Conservation (phyloP, 1,140 invertebrate species). For the Bilobella aurantiaca region DNA sequence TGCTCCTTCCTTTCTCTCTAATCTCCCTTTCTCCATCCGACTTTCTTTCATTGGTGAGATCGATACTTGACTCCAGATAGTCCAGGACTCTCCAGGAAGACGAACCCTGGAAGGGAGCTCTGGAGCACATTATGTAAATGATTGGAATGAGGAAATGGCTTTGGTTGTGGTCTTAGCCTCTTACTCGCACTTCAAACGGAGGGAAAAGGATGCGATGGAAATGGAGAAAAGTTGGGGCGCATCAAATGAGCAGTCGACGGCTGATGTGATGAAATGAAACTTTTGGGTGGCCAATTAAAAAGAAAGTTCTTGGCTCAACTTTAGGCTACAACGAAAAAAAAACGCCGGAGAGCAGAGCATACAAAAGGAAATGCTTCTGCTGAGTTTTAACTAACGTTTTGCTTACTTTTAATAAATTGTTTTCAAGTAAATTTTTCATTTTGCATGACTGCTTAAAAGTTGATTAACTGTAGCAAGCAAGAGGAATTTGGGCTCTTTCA, state of each 20-base stretch:
- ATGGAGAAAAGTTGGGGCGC: background rate
- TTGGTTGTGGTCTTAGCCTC: conserved; percentile 11
- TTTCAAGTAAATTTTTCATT: too few species aligned
- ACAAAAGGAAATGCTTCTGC: too few species aligned
- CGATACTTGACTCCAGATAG: conserved; percentile 23
- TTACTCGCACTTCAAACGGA: background rate
- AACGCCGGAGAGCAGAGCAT: background rate
- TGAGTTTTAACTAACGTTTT: too few species aligned
- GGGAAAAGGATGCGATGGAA: background rate
- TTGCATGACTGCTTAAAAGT: too few species aligned
- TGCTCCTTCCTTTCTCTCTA: conserved; percentile 17
- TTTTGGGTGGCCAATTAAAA: background rate
- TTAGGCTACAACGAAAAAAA: background rate
- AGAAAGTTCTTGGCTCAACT: background rate
- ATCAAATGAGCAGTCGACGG: background rate
- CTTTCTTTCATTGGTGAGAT: conserved; percentile 33
- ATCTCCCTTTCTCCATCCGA: conserved; percentile 6
- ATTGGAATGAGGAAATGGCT: conserved; percentile 34
- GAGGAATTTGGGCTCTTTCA: too few species aligned
- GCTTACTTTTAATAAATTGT: too few species aligned
- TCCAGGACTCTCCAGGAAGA: background rate
- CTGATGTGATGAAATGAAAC: conserved; percentile 5
- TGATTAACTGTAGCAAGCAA: too few species aligned
- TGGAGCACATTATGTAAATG: conserved; percentile 36
- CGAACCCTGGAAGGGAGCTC: conserved; percentile 16